These are phyloP conservation scores for Acronicta aceris DNA, from an alignment of 2,888 invertebrate species.

Conservation along the genomic window DNA sequence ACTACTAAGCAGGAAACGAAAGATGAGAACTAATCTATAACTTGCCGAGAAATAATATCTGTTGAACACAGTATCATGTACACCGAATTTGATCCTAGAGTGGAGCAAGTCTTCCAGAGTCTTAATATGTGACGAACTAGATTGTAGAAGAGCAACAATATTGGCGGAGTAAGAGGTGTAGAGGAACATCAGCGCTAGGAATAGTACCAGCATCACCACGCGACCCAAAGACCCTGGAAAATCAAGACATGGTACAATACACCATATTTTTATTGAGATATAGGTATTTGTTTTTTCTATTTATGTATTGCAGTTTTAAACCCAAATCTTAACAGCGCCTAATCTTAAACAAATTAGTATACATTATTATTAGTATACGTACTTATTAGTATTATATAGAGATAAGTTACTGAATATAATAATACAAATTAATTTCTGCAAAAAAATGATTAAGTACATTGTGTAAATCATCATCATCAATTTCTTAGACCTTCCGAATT, in stretches of 20 bases:
- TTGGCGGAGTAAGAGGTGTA: conserved; percentile 94
- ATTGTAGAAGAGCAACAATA: conserved; percentile 93
- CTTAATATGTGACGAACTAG: conserved; percentile 91
- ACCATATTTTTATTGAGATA: no score
- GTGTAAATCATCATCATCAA: no score
- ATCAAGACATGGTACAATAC: background rate
- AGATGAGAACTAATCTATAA: background rate
- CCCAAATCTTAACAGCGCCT: no score
- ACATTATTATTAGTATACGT: no score
- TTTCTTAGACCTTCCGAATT: no score
- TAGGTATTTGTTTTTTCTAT: no score
- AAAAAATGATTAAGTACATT: no score
- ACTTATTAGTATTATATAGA: no score
- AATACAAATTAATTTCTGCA: no score
- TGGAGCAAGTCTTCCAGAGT: conserved; percentile 90
- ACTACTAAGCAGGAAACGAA: background rate
- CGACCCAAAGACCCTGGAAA: conserved; percentile 86
- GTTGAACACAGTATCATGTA: conserved; percentile 92
- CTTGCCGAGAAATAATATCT: conserved; percentile 91
- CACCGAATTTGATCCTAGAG: conserved; percentile 91
- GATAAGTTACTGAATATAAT: no score
- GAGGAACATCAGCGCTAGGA: conserved; percentile 91
- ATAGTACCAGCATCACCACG: conserved; percentile 90
- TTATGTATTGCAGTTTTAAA: no score
- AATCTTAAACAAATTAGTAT: no score